These are phyloP conservation scores for Uria lomvia DNA, from an alignment of 2,113 vertebrate species.

Conservation along the genomic window DNA sequence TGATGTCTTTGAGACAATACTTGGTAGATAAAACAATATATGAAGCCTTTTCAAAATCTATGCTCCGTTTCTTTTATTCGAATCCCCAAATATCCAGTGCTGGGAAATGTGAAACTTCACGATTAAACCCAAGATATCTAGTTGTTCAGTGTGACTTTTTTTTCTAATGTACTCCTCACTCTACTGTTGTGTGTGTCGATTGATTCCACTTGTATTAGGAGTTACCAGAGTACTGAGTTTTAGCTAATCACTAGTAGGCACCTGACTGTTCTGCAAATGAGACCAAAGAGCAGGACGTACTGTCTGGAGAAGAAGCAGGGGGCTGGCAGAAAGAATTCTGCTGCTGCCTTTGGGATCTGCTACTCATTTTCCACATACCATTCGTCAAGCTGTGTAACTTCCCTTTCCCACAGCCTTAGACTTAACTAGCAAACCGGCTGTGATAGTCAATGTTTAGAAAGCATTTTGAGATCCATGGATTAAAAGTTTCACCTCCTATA, in stretches of 20 bases:
- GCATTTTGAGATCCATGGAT: not conserved
- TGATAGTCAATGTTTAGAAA: not conserved
- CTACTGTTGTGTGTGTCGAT: not conserved
- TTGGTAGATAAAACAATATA: not conserved
- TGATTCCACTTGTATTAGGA: not conserved
- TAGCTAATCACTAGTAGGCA: not conserved
- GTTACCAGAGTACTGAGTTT: not conserved
- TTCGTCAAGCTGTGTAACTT: not conserved
- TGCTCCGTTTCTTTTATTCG: not conserved
- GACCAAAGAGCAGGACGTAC: not conserved
- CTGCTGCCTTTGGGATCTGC: not conserved
- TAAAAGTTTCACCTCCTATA: not conserved
- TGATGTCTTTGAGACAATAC: not conserved
- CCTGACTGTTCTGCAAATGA: not conserved
- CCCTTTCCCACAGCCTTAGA: not conserved
- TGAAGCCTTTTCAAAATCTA: not conserved
- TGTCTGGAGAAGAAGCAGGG: not conserved
- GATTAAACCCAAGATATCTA: not conserved
- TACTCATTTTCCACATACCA: not conserved
- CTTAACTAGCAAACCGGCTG: not conserved
- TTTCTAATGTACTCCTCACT: not conserved
- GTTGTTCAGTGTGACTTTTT: not conserved
- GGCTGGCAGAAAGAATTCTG: not conserved
- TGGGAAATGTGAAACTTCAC: not conserved
- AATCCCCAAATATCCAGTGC: not conserved